Evolutionary conservation across 2,888 invertebrate species (phyloP), one percentile per base, ranked within the genome.

Genomic region (Diadegma fenestrale): DNA sequence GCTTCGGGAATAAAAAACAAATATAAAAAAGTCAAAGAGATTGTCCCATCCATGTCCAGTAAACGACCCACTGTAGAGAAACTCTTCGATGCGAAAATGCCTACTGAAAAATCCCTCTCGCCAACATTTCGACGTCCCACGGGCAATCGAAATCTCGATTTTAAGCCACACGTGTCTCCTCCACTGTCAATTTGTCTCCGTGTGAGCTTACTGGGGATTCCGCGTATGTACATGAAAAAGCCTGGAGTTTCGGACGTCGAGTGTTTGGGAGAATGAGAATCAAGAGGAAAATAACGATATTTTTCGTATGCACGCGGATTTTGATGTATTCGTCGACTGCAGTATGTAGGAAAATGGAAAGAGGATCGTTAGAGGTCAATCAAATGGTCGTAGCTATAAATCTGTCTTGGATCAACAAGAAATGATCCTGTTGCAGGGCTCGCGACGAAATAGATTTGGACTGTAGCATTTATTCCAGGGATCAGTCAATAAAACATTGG

Each of bases 131-230:
- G 19, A 58, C 26, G 63, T 79, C 85, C 85, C 85, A 71, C 85
- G 82, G 79, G 85, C 79, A 85, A 82, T 85, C 82, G 75, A 85
- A 85, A 85, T 82, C 82, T 82, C 76, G 76, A 72, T 77, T 69
- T 12, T 45, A 14, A 69, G 33, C 69, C 76, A 45, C 81, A 73
- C 75, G 75, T 41, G n/a, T 79, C 82, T 75, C 41, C 75, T 66
- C 82, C 30, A 82, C 85, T 85, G 85, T 82, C 85, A 85, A 85
- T 85, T 85, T 82, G 75, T 85, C 82, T 69, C 66, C 37, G 63
- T 33, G 64, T 64, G 58, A 69, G 82, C 79, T 85, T 82, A 76
- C 71, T 79, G 48, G 30, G 78, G 43, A 76, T 75, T 71, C 17
- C 82, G 82, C 85, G 79, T 76, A 78, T 66, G 48, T 75, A 78